Evolutionary conservation across 1,140 invertebrate species (phyloP).

Genomic region (Drosophila micromelanica): DNA sequence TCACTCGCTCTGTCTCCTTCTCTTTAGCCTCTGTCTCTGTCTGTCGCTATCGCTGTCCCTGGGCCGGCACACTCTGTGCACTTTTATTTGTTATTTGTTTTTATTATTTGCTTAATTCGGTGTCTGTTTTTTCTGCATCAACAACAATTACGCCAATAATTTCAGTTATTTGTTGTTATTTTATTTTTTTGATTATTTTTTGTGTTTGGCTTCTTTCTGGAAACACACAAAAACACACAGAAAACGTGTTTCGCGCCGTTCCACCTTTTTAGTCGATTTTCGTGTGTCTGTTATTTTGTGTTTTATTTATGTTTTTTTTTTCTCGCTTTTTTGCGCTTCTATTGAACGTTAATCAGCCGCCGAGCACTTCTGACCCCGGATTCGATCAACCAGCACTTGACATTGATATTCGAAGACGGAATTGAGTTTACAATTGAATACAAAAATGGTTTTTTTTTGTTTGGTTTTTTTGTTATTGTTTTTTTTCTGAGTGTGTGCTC

Average conservation of each 20-base stretch:
- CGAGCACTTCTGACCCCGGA: constrained; percentile 71
- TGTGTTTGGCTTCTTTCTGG: constrained; percentile 40
- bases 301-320: constrained; percentile 12
- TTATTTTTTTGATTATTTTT: constrained; percentile 28
- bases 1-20: background rate
- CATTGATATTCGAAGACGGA: constrained; percentile 58
- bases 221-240: constrained; percentile 16
- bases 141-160: constrained; percentile 48
- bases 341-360: constrained; percentile 71
- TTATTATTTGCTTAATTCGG: constrained; percentile 22
- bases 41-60: too few relatives aligned
- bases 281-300: constrained; percentile 29
- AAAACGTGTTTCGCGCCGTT: constrained; percentile 76
- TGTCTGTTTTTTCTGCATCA: constrained; percentile 41
- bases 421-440: constrained; percentile 2
- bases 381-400: constrained; percentile 60
- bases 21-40: background rate
- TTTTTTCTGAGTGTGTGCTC: background rate
- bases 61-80: background rate
- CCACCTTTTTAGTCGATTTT: constrained; percentile 46
- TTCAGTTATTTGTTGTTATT: constrained; percentile 62
- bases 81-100: constrained; percentile 16
- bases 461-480: background rate
- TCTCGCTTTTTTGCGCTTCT: constrained; percentile 35
- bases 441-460: background rate